Evolutionary conservation across 1,140 invertebrate genomes (phyloP).

Genomic region (Hycleus cichorii): DNA sequence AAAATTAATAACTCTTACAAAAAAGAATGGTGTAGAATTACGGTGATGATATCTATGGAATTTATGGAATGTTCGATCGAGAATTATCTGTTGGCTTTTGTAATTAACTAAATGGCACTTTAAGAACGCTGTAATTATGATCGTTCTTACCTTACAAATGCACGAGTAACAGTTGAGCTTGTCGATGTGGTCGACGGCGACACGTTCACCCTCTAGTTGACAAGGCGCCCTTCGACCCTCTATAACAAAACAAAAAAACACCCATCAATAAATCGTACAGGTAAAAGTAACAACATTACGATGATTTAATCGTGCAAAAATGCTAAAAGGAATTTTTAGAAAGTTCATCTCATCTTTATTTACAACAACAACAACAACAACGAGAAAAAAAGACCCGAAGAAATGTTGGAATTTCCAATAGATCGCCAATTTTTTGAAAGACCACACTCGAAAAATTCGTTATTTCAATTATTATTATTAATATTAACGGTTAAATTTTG

Average conservation of each 20-base stretch:
- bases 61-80: conserved; percentile 15
- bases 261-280: background rate
- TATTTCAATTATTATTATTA: too few relatives aligned
- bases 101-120: too few relatives aligned
- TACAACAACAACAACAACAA: background rate
- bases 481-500: too few relatives aligned
- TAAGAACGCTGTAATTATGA: too few relatives aligned
- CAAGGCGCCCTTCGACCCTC: conserved; percentile 37
- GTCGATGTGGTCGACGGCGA: conserved; percentile 38
- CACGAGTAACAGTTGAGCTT: conserved; percentile 40
- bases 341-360: background rate
- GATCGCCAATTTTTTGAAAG: conserved; percentile 3
- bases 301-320: too few relatives aligned
- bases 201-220: conserved; percentile 39
- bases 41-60: conserved; percentile 24
- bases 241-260: conserved; percentile 26
- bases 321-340: background rate
- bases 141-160: conserved; percentile 40
- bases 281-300: too few relatives aligned
- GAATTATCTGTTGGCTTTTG: background rate
- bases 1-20: conserved; percentile 31
- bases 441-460: background rate
- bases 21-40: conserved; percentile 28
- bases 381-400: conserved; percentile 6
- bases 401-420: conserved; percentile 7